Evolutionary conservation across 1,140 invertebrate genomes (phyloP), one percentile per base, ranked within the genome.

Genomic region (Calliopsis andreniformis): DNA sequence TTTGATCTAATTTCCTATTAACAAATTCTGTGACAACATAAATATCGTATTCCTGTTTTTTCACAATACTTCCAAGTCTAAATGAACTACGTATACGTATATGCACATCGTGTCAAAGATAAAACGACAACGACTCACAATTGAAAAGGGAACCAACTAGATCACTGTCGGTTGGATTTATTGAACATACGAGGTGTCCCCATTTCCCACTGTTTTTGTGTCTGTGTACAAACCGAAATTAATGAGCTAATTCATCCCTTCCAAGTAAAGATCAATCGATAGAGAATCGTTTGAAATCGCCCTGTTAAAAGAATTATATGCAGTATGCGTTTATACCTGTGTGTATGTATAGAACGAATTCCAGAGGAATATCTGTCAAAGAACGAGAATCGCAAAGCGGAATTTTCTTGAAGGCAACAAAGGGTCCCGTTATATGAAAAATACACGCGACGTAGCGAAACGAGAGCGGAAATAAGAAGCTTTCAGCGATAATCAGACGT

Each of bases 201-300:
- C n/a, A 14, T 61, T 64, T 53, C 20, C 28, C 30, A 47, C 14
- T 47, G 16, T 51, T 63, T 71, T n/a, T n/a, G n/a, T n/a, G n/a
- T n/a, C n/a, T n/a, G n/a, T n/a, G n/a, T n/a, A n/a, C 23, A 18
- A 14, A 2, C 35, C 14, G 23, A 53, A 64, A 20, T 63, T 51
- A 72, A 64, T 53, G 59, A 64, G 69, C 39, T 72, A 72, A 72
- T 51, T 53, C 56, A 30, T 28, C 45, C 32, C 64, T 53, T 39
- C 12, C 8, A 12, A 8, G 14, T 25, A 30, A 39, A 32, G 45
- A 72, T 72, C 69, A 63, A 72, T 72, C 59, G 69, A 0, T 4
- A 14, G 3, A 8, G 14, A 42, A 18, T 42, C 59, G 62, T 75
- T 75, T 56, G 71, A 75, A 43, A 49, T 55, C 39, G 10, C 49